A percentile compares a stretch with the other conserved stretches of the same genome.
Evolutionary conservation across 2,113 vertebrate species (phyloP).

Genomic region (Emydura subglobosa): DNA sequence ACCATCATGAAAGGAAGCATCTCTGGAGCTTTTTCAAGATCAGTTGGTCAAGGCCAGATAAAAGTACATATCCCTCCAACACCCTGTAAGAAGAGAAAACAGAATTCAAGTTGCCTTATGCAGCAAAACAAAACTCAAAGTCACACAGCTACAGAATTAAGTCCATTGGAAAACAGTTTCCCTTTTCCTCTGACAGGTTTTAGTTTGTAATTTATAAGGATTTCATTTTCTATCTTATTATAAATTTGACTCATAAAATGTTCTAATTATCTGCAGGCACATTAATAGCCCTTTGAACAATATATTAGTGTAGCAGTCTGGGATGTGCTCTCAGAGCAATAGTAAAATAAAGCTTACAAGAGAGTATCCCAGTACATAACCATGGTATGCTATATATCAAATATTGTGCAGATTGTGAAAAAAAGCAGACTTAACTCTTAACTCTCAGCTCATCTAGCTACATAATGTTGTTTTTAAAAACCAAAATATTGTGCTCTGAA

Average conservation of each 20-base stretch:
- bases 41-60: conserved; percentile 20
- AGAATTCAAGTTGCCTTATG: conserved; percentile 49
- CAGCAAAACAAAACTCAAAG: conserved; percentile 53
- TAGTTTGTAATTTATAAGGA: conserved; percentile 56
- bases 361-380: not conserved
- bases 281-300: conserved; percentile 41
- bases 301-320: not conserved
- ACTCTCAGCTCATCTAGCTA: not conserved
- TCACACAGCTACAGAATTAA: conserved; percentile 34
- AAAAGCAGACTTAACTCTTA: not conserved
- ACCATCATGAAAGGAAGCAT: not conserved
- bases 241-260: conserved; percentile 49
- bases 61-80: conserved; percentile 41
- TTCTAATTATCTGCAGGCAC: conserved; percentile 38
- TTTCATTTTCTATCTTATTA: conserved; percentile 40
- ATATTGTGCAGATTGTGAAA: not conserved
- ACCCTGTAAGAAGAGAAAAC: conserved; percentile 68
- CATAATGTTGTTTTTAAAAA: not conserved
- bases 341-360: conserved; percentile 20
- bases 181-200: conserved; percentile 9
- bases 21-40: conserved; percentile 38
- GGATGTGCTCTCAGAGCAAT: conserved; percentile 46
- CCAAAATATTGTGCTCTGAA: not conserved
- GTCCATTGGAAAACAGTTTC: conserved; percentile 26
- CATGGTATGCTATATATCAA: not conserved